These are phyloP conservation scores for Thymelicus lineola DNA, from an alignment of 2,888 invertebrate species.

Conservation along the genomic window DNA sequence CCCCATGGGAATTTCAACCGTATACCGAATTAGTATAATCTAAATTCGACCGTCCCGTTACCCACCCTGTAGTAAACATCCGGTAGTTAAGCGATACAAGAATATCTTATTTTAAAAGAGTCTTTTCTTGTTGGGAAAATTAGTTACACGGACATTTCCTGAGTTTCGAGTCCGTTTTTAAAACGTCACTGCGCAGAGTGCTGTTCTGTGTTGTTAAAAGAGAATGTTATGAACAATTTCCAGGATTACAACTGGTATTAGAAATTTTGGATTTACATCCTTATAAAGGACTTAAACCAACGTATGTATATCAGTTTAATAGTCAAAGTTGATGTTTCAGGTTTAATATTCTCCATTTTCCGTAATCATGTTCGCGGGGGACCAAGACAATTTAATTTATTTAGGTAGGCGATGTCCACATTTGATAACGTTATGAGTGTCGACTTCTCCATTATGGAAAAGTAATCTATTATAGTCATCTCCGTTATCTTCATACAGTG, in stretches of 20 bases:
- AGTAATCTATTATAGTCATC: too few species aligned
- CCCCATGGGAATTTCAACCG: conserved; percentile 38
- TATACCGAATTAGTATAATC: conserved; percentile 35
- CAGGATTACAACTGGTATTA: background rate
- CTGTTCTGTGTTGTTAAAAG: background rate
- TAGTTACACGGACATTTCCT: conserved; percentile 45
- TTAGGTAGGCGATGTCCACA: too few species aligned
- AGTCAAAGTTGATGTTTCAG: too few species aligned
- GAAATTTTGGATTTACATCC: background rate
- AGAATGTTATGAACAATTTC: background rate
- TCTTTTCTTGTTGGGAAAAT: conserved; percentile 63
- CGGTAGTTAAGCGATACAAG: conserved; percentile 54
- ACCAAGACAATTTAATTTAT: too few species aligned
- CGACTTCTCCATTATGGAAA: too few species aligned
- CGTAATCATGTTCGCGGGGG: too few species aligned
- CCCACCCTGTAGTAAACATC: conserved; percentile 58
- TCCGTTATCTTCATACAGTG: too few species aligned
- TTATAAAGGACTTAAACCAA: too few species aligned
- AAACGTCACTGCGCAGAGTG: background rate
- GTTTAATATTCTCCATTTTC: too few species aligned
- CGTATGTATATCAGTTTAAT: background rate
- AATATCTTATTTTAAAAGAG: conserved; percentile 62
- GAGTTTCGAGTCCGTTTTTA: conserved; percentile 13
- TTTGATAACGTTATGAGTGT: too few species aligned
- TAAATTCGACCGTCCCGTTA: conserved; percentile 27